Base-by-base conservation (phyloP, 2,888 invertebrate genomes). In the Dorcus parallelipipedus region DNA sequence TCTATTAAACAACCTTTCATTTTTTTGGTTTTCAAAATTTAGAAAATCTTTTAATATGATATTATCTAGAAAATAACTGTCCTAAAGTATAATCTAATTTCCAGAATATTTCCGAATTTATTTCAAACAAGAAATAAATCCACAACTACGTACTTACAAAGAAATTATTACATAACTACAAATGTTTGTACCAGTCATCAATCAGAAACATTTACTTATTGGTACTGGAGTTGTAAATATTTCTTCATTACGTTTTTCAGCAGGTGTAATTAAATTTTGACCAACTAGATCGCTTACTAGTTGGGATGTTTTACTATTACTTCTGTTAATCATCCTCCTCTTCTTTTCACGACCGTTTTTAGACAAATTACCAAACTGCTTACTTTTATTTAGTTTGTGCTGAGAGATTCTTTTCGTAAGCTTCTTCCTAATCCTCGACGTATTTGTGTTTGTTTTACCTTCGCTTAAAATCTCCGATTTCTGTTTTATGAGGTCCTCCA, bases 161-260 rank as follows among this genome's bases (percentile, higher is more conserved):
- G 3, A 20, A 20, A 20, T 20, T 2, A 20, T 20, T 20, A 20
- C 20, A 20, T 20, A 33, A 33, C 4, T 33, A 6, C 6, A 5
- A 33, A 33, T 6, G 1, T 4, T 5, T 2, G 5, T 14, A 26
- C 26, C 26, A 26, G 5, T 7, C 26, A 23, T 41, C 51, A 58
- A 42, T 58, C 58, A 9, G 58, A 58, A 17, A 53, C 49, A 6
- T 33, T 33, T 33, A 20, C 20, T 20, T 3, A 20, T 2, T 20
- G 2, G 20, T 3, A 59, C 42, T 55, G 61, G 61, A 41, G 55
- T 49, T 23, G 61, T 59, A 0, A 56, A 49, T 55, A 63, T 55
- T n/a, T 49, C 63, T 49, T 63, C 63, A 40, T 53, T 40, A 51
- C 38, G 59, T 20, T 49, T 54, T 26, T 49, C 45, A 42, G 61